Percentiles rank a stretch among this genome's conserved stretches.
Conservation (phyloP, 2,797 vertebrate genomes). For the Rhinoraja longicauda region DNA sequence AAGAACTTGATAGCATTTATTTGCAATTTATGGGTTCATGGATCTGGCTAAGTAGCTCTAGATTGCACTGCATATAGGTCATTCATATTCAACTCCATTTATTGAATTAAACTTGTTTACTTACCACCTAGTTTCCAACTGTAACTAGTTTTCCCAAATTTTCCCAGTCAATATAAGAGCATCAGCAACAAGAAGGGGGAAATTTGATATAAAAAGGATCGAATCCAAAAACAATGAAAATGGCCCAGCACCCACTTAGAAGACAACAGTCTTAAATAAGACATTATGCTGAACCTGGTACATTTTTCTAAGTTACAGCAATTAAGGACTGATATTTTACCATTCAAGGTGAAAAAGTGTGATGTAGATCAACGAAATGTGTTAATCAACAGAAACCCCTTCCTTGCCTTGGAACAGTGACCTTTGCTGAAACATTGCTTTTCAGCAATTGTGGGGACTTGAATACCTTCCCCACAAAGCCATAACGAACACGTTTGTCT, state of each 20-base stretch:
- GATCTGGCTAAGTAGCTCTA: neutral
- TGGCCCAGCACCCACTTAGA: no score
- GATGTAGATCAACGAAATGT: neutral
- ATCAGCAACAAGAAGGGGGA: neutral
- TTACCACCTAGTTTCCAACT: no score
- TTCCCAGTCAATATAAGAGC: neutral
- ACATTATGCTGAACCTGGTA: neutral
- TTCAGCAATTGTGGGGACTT: neutral
- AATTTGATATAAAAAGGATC: neutral
- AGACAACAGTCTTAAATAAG: neutral
- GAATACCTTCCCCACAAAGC: neutral
- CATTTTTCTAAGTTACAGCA: neutral
- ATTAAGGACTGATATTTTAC: neutral
- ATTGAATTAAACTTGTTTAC: neutral
- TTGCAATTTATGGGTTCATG: neutral
- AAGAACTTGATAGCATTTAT: neutral
- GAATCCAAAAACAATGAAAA: neutral
- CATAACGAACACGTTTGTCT: neutral
- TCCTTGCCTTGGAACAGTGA: neutral
- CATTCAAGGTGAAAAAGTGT: neutral
- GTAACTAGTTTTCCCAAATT: neutral
- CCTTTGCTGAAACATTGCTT: neutral
- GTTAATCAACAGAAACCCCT: neutral
- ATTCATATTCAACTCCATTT: neutral
- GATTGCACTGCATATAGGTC: neutral